Evolutionary conservation across 2,888 invertebrate genomes (phyloP), one percentile per base, ranked within the genome.

Genomic region (Oconnorella tubifera): DNA sequence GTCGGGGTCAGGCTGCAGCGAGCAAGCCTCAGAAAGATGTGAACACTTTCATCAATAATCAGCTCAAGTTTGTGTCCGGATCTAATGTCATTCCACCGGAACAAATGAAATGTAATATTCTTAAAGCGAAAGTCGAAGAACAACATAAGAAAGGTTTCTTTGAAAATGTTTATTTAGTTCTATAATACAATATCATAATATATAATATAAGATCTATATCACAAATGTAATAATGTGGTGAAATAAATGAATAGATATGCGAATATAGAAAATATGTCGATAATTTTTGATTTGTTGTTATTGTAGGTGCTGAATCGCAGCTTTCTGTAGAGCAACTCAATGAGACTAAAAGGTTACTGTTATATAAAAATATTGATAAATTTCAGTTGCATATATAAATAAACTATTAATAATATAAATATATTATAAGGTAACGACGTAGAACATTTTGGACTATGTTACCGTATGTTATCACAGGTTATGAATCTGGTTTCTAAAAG

Each of bases 81-180:
- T 25, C 60, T 32, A 48, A 25, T 25, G 50, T 79, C 75, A 86
- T 94, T 66, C 92, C 93, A 56, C 91, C 91, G 6, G 92, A 92
- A 70, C 91, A 93, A 78, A 86, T 95, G 68, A 96, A 95, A 83
- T 95, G 95, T 83, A 95, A 91, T 84, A 94, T 95, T 80, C 85
- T 95, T 62, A 96, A 96, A 86, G 89, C 89, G 67, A 88, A 88
- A 80, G 86, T 86, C 63, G 87, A 88, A 78, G 89, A 89, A 76
- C 88, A 89, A 79, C 79, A 85, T 62, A 84, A 82, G 65, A 83
- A 83, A 69, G 74, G 74, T 68, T 61, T n/a, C n/a, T n/a, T n/a
- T n/a, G n/a, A n/a, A n/a, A n/a, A n/a, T n/a, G 57, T 48, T 14
- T 14, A 48, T 48, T 19, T 48, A 48, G n/a, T 14, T 48, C 48